Base-by-base conservation (phyloP, 2,113 vertebrate genomes). In the Tenrec ecaudatus region DNA sequence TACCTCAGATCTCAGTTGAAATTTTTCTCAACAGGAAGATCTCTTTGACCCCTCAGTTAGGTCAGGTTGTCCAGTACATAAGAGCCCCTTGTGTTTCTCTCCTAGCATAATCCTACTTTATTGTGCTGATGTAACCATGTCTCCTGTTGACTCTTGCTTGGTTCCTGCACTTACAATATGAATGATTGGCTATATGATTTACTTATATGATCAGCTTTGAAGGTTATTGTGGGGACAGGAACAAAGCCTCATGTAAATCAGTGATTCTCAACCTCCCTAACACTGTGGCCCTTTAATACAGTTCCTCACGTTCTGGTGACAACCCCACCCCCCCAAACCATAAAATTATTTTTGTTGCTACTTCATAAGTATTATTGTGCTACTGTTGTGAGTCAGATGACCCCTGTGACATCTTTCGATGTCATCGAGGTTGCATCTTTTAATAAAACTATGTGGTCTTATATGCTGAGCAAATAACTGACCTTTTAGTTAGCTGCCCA, bases 1-100 rank as follows among this genome's bases (percentile, higher is more conserved):
- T 62, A 14, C 69, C 83, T 86, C 60, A 69, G 36, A 19, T 57
- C 40, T 94, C 38, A 60, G 43, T 38, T 90, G 43, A 85, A 88
- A 90, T 27, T 62, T 64, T 82, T 73, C 92, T 83, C 38, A 31
- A 12, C 60, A 82, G 57, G 31, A 83, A 53, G 22, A 40, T 1
- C 82, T 6, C 53, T 5, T 73, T n/a, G 19, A 27, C 15, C 2
- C 25, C 58, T 85, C 47, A 76, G 1, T 43, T 47, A 40, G 33
- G 33, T 57, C 6, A 47, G 38, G 22, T 40, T 84, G 31, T 29
- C n/a, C 10, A 31, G 47, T 87, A 22, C 73, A 16, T 79, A 57
- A 64, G 71, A 40, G 53, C 40, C 22, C 47, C 60, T 94, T n/a
- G 38, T 29, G 19, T 77, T 84, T 92, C 9, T 53, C 33, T 64